These are phyloP conservation scores for Callyntrura guangdongensis DNA, from an alignment of 2,888 invertebrate genomes.

Conservation along the genomic window DNA sequence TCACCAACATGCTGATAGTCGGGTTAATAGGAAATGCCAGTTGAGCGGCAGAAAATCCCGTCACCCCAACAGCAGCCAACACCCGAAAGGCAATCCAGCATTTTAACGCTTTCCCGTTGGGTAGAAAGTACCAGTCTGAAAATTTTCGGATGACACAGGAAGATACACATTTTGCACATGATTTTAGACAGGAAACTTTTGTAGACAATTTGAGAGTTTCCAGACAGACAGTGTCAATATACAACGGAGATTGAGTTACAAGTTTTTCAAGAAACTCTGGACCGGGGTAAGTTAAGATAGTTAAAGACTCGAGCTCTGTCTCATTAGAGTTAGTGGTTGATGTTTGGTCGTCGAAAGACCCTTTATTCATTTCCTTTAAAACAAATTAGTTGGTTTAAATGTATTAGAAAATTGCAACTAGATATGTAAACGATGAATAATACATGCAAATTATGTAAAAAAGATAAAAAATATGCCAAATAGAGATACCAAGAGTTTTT, in stretches of 20 bases:
- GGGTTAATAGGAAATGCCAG: constrained; percentile 79
- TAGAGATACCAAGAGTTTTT: not conserved
- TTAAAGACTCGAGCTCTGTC: too few relatives aligned
- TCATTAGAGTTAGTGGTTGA: too few relatives aligned
- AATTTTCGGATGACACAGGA: not conserved
- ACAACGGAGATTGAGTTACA: too few relatives aligned
- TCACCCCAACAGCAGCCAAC: constrained; percentile 49
- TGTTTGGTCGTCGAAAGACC: not conserved
- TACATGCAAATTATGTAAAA: too few relatives aligned
- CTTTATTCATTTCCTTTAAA: not conserved
- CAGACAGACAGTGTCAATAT: too few relatives aligned
- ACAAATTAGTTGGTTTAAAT: not conserved
- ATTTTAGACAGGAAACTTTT: not conserved
- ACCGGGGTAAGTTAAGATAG: too few relatives aligned
- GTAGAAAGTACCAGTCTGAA: constrained; percentile 15
- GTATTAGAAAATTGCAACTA: not conserved
- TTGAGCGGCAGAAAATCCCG: constrained; percentile 77
- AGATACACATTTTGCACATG: not conserved
- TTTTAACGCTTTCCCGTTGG: constrained; percentile 77
- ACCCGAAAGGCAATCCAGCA: constrained; percentile 82
- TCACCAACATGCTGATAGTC: constrained; percentile 20
- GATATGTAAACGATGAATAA: too few relatives aligned
- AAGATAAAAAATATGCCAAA: too few relatives aligned
- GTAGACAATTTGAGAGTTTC: too few relatives aligned
- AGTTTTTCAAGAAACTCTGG: too few relatives aligned